Percentiles rank a stretch among this genome's conserved stretches.
Evolutionary conservation across 2,888 invertebrate species (phyloP).

Genomic region (Agrilus mali): DNA sequence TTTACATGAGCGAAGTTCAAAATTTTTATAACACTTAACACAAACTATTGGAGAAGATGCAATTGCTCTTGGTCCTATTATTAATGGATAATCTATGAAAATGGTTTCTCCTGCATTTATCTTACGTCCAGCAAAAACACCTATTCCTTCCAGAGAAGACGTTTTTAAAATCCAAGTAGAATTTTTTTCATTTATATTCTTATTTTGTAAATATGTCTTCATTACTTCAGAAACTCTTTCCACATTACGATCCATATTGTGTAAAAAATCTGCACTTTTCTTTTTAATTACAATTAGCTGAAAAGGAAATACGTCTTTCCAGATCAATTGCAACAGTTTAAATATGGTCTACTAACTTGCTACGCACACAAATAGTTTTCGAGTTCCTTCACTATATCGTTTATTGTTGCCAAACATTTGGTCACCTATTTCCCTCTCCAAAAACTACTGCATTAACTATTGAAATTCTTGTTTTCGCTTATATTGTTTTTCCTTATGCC

Average conservation of each 20-base stretch:
- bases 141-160: constrained; percentile 55
- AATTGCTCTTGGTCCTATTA: constrained; percentile 54
- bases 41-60: constrained; percentile 45
- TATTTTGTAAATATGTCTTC: not conserved
- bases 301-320: no score
- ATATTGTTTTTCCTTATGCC: no score
- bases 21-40: constrained; percentile 46
- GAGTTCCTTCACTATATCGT: no score
- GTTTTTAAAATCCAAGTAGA: constrained; percentile 46
- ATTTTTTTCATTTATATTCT: constrained; percentile 14
- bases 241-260: constrained; percentile 2
- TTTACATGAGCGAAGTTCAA: constrained; percentile 39
- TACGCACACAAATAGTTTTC: no score
- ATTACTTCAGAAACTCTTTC: constrained; percentile 5
- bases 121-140: constrained; percentile 55
- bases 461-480: no score
- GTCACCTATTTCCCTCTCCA: no score
- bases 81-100: constrained; percentile 55
- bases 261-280: no score
- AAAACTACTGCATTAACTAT: no score
- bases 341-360: no score
- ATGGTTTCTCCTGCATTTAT: constrained; percentile 55
- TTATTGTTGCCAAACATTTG: no score
- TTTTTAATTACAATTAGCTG: no score
- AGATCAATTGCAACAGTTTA: no score